A percentile compares a stretch with the other conserved stretches of the same genome.
These are phyloP conservation scores for Buteo buteo DNA, from an alignment of 2,113 vertebrate genomes.

Conservation along the genomic window DNA sequence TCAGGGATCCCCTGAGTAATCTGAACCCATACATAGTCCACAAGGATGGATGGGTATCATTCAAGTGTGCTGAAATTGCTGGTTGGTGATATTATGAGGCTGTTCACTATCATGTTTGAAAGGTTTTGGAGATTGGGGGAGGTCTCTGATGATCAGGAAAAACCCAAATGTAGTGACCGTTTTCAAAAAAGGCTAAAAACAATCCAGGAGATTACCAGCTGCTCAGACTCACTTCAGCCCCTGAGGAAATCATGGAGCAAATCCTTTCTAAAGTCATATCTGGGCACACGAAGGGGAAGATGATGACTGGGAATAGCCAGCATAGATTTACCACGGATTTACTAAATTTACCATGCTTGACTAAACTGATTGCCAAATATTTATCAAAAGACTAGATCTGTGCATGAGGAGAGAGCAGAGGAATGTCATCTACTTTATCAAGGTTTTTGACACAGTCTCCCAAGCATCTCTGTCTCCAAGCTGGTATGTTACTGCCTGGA, in stretches of 20 bases:
- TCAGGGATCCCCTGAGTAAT: background rate
- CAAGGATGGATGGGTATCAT: background rate
- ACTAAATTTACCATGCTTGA: background rate
- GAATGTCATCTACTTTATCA: background rate
- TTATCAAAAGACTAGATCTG: background rate
- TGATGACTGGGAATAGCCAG: background rate
- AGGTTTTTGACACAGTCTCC: background rate
- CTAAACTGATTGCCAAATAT: background rate
- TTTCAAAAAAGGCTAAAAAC: background rate
- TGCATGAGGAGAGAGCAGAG: background rate
- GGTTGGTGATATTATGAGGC: background rate
- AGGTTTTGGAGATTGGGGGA: background rate
- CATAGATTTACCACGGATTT: background rate
- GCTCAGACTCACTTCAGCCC: background rate
- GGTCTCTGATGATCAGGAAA: background rate
- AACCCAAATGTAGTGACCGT: background rate
- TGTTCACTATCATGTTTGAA: background rate
- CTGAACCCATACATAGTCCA: background rate
- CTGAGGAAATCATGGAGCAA: conserved; percentile 22
- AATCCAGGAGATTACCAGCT: background rate
- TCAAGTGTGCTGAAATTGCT: background rate
- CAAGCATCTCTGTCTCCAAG: background rate
- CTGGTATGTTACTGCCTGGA: background rate
- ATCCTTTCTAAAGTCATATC: background rate
- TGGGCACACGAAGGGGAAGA: background rate